Evolutionary conservation across 2,113 vertebrate species (phyloP), one percentile per base, ranked within the genome.

Genomic region (Pontoporia blainvillei): DNA sequence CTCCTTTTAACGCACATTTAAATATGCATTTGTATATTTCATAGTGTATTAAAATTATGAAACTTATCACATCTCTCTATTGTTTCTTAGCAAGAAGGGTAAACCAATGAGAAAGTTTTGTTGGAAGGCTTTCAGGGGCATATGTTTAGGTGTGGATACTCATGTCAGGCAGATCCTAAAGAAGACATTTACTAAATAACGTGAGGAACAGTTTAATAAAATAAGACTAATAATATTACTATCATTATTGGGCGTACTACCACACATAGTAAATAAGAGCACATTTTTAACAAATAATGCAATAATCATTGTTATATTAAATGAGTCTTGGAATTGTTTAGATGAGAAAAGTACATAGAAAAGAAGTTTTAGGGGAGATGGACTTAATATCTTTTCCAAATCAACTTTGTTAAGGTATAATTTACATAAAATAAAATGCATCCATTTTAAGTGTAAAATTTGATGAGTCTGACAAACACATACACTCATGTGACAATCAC

Each of bases 381-480:
- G 54, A 46, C 36, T 76, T 86, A 52, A 39, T 86, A n/a, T 59
- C 62, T 94, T 90, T 96, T 86, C 49, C 20, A 96, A 79, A 71
- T 64, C 41, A 83, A 76, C 41, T 69, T 91, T 61, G 34, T 69
- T 57, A 89, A 88, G 59, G 29, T 69, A 69, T 31, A 85, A 67
- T 84, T 90, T 89, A 82, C 4, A 88, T 41, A 87, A 10, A 88
- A 31, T 64, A 54, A 91, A 92, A 88, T 61, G 11, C 23, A 62
- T 17, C 20, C 41, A 83, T 62, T 76, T 89, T 90, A 88, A 90
- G 34, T 62, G 21, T 46, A 66, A 87, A 75, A n/a, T 88, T 78
- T 71, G 21, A 86, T 76, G 66, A 39, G 14, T 73, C 44, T 72
- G 34, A 89, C 18, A 96, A 79, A 66, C 27, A 36, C 25, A 49